Evolutionary conservation across 2,797 vertebrate genomes (phyloP).

Genomic region (Epinephelus awoara): DNA sequence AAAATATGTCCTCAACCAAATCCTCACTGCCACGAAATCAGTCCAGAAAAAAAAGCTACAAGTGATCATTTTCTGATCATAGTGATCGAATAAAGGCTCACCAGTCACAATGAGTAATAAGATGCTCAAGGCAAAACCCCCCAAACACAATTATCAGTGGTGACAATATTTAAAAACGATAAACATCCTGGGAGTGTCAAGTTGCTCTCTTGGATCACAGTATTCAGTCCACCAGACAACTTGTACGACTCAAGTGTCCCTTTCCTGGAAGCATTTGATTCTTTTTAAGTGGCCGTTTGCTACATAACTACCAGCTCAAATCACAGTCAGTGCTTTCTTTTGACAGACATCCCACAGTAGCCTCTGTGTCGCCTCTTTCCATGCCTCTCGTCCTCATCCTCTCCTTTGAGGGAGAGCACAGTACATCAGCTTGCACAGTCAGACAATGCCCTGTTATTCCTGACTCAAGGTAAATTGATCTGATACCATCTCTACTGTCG

Average conservation of each 20-base stretch:
- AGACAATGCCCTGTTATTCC: constrained; percentile 62
- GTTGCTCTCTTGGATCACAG: constrained; percentile 70
- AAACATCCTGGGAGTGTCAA: constrained; percentile 40
- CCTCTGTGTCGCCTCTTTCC: constrained; percentile 13
- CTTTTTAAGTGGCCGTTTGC: constrained; percentile 45
- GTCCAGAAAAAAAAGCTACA: constrained; percentile 51
- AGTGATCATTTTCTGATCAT: constrained; percentile 30
- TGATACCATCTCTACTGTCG: constrained; percentile 53
- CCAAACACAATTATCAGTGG: constrained; percentile 17
- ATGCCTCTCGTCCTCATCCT: constrained; percentile 17
- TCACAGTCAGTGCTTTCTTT: constrained; percentile 14
- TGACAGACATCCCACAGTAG: constrained; percentile 10
- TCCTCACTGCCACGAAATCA: constrained; percentile 9
- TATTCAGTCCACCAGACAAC: constrained; percentile 62
- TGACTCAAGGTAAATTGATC: constrained; percentile 66
- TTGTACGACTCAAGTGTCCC: constrained; percentile 12
- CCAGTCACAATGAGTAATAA: constrained; percentile 20
- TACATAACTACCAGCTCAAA: constrained; percentile 51
- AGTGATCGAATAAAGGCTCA: constrained; percentile 27
- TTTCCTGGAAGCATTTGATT: constrained; percentile 74
- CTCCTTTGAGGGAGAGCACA: constrained; percentile 28
- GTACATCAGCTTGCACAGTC: constrained; percentile 47
- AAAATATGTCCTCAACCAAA: constrained; percentile 30
- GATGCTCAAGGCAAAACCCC: constrained; percentile 26
- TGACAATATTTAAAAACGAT: constrained; percentile 27